A percentile compares a stretch with the other conserved stretches of the same genome.
Conservation (phyloP, 2,888 invertebrate genomes). For the Quadriops clusia region DNA sequence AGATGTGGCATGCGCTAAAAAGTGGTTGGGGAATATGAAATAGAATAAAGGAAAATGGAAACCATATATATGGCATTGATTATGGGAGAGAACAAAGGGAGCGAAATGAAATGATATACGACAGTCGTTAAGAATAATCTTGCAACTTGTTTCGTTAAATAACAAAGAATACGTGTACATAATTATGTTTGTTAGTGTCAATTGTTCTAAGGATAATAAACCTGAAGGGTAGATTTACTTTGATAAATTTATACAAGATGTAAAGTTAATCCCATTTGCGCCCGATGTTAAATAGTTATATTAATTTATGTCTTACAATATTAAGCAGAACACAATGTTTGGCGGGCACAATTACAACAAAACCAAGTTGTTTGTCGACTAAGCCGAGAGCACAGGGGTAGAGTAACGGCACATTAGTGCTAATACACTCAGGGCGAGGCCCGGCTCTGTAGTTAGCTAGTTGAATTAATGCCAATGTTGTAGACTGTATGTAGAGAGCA, state of each 20-base stretch:
- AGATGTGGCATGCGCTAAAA: too few species aligned
- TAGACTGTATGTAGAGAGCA: constrained; percentile 38
- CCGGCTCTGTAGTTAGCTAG: constrained; percentile 32
- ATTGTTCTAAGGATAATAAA: constrained; percentile 15
- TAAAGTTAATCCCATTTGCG: constrained; percentile 29
- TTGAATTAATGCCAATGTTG: constrained; percentile 38
- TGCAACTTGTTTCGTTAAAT: too few species aligned
- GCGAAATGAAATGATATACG: too few species aligned
- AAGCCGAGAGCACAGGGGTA: constrained; percentile 28
- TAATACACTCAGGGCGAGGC: constrained; percentile 33
- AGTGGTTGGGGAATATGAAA: too few species aligned
- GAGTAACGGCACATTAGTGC: constrained; percentile 30
- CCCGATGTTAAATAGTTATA: constrained; percentile 33
- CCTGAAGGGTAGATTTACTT: constrained; percentile 17
- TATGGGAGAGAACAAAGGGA: too few species aligned
- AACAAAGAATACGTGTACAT: too few species aligned
- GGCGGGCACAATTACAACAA: constrained; percentile 35
- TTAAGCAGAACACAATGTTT: constrained; percentile 34
- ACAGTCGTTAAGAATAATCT: too few species aligned
- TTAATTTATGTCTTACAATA: constrained; percentile 37
- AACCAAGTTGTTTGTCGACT: constrained; percentile 36
- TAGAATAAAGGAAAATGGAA: too few species aligned
- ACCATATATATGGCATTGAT: too few species aligned
- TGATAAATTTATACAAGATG: constrained; percentile 29
- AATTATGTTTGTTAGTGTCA: too few species aligned